These are phyloP conservation scores for Passerina amoena DNA, from an alignment of 2,113 vertebrate species.

Conservation along the genomic window DNA sequence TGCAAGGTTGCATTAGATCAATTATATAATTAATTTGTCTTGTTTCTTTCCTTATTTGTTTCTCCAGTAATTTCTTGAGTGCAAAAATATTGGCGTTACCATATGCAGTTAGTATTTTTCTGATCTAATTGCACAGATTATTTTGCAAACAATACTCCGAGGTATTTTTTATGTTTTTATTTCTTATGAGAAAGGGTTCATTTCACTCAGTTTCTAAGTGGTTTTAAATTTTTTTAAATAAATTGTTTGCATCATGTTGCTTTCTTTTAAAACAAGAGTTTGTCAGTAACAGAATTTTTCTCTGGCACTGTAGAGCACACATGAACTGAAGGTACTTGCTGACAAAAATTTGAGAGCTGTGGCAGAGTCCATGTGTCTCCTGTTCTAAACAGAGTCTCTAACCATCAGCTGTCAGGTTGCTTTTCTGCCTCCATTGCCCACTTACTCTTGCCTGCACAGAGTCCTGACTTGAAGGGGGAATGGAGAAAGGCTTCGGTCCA, in stretches of 20 bases:
- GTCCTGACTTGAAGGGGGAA: not conserved
- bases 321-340: not conserved
- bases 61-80: not conserved
- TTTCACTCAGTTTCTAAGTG: not conserved
- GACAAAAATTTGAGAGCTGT: not conserved
- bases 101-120: not conserved
- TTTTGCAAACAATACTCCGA: not conserved
- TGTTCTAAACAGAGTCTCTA: not conserved
- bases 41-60: conserved; percentile 22
- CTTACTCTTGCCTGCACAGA: not conserved
- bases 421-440: not conserved
- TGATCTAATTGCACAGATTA: not conserved
- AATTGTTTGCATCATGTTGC: not conserved
- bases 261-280: not conserved
- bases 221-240: not conserved
- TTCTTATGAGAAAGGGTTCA: not conserved
- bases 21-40: conserved; percentile 36
- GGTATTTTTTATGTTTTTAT: not conserved
- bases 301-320: not conserved
- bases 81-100: not conserved
- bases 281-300: not conserved
- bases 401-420: not conserved
- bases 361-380: not conserved
- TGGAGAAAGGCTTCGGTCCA: not conserved
- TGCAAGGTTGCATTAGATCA: conserved; percentile 12